phyloP scores from a whole-genome alignment of 2,797 vertebrate species.

The Morelia viridis region DNA sequence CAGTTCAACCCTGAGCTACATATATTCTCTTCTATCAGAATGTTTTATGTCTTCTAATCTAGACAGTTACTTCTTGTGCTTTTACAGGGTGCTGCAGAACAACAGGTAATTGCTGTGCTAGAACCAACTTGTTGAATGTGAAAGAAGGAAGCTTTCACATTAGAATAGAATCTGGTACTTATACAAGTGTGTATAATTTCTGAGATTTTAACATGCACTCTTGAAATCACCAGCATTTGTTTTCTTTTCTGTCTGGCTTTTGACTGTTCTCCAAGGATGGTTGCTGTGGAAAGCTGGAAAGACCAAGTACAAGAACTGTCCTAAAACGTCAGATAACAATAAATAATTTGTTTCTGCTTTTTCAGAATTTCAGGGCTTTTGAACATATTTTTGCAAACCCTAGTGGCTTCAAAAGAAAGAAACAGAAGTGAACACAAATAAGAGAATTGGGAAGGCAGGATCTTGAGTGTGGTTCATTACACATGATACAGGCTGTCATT shows the following conservation, averaged over 20 bases:
- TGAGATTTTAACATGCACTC: background rate
- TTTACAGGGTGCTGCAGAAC: background rate
- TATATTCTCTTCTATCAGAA: background rate
- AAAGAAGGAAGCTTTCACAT: background rate
- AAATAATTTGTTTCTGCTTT: background rate
- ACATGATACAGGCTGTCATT: constrained; percentile 19
- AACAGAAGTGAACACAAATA: background rate
- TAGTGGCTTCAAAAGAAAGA: background rate
- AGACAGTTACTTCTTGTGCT: background rate
- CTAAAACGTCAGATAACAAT: background rate
- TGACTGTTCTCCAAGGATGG: background rate
- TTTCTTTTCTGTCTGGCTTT: background rate
- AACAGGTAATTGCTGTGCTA: background rate
- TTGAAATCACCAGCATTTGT: background rate
- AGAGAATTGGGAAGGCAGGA: constrained; percentile 11
- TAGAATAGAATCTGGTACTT: background rate
- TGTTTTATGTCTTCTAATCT: background rate
- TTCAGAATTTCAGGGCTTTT: constrained; percentile 7
- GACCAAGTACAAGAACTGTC: background rate
- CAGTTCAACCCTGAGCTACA: too few relatives aligned
- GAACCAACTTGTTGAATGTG: background rate
- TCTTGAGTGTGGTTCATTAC: constrained; percentile 27
- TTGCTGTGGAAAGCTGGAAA: constrained; percentile 2
- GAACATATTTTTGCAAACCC: background rate
- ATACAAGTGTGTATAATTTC: background rate